Base-by-base conservation (phyloP, 2,113 vertebrate genomes). In the Grammatotria lemairii region DNA sequence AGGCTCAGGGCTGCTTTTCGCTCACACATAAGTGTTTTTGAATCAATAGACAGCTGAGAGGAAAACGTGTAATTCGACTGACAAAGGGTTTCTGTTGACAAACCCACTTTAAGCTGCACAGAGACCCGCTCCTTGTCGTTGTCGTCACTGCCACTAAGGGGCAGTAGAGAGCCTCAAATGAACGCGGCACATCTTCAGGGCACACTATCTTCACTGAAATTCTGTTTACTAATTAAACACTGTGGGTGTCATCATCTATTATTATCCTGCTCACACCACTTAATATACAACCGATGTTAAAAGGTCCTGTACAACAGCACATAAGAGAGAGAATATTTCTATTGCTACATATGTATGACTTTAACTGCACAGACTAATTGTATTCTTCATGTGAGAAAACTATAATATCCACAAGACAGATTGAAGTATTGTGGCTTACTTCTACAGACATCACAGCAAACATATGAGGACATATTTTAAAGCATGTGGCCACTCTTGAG, bases 131-230 rank as follows among this genome's bases (percentile, higher is more conserved):
- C 16, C 28, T 45, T 89, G 86, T 86, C 23, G 10, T 88, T 49
- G 85, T 60, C 23, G 42, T 16, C 26, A 8, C 55, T 4, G 57
- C 91, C 95, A 92, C 93, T 82, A n/a, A 83, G 92, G 45, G 94
- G 83, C 92, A 94, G 92, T 89, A 95, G 85, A 93, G 90, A 94
- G 91, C 93, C 91, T 93, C 75, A 55, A 85, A 93, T 90, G 55
- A 84, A 87, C 80, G 26, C 13, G 23, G 49, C 51, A 65, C 40
- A 33, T 21, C 11, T 57, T 73, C 14, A 78, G 42, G 47, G 21
- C 21, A 42, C 16, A 9, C n/a, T 9, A 78, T 23, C 16, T 55
- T n/a, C 49, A 45, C 58, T 55, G 23, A 82, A 60, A 80, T 81
- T 51, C 83, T 26, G 83, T 49, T 33, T 19, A 88, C 80, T 87